Percentiles rank a stretch among this genome's conserved stretches.
Conservation (phyloP, 2,888 invertebrate species). For the Charanyca ferruginea region DNA sequence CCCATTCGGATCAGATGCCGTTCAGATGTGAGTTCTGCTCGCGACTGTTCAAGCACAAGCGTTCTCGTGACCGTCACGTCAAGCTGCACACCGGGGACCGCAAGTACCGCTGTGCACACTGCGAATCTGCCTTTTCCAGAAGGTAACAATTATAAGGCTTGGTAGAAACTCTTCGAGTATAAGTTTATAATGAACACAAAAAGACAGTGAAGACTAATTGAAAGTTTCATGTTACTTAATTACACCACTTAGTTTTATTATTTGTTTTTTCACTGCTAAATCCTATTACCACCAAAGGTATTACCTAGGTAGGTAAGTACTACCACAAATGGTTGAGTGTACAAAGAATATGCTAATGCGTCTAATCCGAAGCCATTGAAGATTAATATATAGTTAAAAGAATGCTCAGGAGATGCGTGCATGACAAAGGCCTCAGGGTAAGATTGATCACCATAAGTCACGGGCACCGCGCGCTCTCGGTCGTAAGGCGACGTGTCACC, state of each 20-base stretch:
- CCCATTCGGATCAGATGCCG: constrained; percentile 97
- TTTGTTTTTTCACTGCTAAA: constrained; percentile 6
- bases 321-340: constrained; percentile 32
- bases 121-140: constrained; percentile 97
- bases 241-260: background rate
- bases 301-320: constrained; percentile 12
- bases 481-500: constrained; percentile 85
- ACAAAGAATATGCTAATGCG: constrained; percentile 75
- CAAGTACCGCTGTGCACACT: constrained; percentile 97
- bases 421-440: constrained; percentile 80
- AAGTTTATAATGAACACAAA: background rate
- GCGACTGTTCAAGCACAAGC: constrained; percentile 98
- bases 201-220: background rate
- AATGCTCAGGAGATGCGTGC: constrained; percentile 79
- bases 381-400: constrained; percentile 70
- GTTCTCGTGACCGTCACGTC: constrained; percentile 97
- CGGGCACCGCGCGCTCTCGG: constrained; percentile 72
- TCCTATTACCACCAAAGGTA: constrained; percentile 28
- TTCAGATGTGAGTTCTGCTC: constrained; percentile 98
- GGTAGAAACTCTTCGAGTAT: background rate
- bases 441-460: constrained; percentile 86
- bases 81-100: constrained; percentile 98
- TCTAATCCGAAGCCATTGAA: constrained; percentile 76
- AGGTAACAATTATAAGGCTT: constrained; percentile 90
- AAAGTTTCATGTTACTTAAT: constrained; percentile 2